A percentile compares a stretch with the other conserved stretches of the same genome.
Evolutionary conservation across 2,797 vertebrate genomes (phyloP).

Genomic region (Molossus alvarezi): DNA sequence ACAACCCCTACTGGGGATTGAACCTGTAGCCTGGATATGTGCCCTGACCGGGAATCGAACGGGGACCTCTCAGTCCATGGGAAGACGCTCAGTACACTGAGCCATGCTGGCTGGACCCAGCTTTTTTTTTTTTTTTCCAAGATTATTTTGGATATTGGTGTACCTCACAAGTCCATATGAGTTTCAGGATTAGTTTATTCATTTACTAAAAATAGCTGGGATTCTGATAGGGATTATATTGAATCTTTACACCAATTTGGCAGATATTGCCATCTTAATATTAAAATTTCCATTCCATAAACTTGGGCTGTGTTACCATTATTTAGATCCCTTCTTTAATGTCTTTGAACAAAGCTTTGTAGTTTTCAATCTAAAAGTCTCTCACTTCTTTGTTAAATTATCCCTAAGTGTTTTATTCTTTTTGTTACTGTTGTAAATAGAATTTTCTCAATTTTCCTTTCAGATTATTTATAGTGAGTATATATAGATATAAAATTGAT

Average conservation of each 20-base stretch:
- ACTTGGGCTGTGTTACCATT: background rate
- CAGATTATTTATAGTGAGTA: background rate
- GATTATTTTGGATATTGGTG: background rate
- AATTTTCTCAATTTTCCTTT: constrained; percentile 54
- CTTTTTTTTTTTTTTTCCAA: constrained; percentile 20
- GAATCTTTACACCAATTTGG: background rate
- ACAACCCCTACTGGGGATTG: no score
- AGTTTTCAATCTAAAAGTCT: background rate
- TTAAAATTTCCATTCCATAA: background rate
- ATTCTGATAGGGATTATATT: background rate
- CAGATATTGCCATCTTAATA: background rate
- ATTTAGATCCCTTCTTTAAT: background rate
- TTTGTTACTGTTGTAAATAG: background rate
- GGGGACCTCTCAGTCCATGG: no score
- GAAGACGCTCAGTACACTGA: no score
- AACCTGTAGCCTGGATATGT: no score
- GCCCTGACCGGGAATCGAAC: no score
- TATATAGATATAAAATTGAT: background rate
- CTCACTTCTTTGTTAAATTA: constrained; percentile 41
- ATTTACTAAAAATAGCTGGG: background rate
- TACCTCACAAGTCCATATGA: background rate
- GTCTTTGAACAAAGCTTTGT: background rate
- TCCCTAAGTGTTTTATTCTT: background rate
- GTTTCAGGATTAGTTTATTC: constrained; percentile 20
- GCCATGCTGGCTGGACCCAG: no score